These are phyloP conservation scores for Eumacrocentrus americanus DNA, from an alignment of 2,888 invertebrate species.

Conservation along the genomic window DNA sequence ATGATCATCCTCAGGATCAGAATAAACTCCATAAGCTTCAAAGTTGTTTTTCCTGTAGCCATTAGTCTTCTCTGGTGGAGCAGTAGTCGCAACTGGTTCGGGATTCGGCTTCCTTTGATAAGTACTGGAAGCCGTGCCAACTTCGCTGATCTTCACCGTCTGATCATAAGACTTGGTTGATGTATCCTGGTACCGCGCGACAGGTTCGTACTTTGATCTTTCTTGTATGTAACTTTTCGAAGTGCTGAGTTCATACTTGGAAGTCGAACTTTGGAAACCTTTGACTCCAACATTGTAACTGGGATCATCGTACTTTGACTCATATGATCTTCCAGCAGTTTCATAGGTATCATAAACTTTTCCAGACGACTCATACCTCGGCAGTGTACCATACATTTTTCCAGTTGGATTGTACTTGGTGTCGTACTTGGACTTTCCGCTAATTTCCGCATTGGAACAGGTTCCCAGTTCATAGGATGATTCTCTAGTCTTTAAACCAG, in stretches of 20 bases:
- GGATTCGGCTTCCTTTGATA: slow-evolving; percentile 47
- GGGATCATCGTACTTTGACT: slow-evolving; percentile 40
- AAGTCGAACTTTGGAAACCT: slow-evolving; percentile 38
- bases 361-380: slow-evolving; percentile 49
- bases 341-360: slow-evolving; percentile 46
- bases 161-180: slow-evolving; percentile 55
- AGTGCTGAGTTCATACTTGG: slow-evolving; percentile 56
- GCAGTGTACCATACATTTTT: slow-evolving; percentile 57
- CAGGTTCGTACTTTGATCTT: slow-evolving; percentile 51
- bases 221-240: slow-evolving; percentile 56
- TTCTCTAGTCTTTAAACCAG: slow-evolving; percentile 57
- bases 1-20: slow-evolving; percentile 59
- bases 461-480: slow-evolving; percentile 54
- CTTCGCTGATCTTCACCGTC: slow-evolving; percentile 56
- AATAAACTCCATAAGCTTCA: slow-evolving; percentile 59
- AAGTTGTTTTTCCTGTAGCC: slow-evolving; percentile 59
- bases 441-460: slow-evolving; percentile 42
- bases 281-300: slow-evolving; percentile 43
- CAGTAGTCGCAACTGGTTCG: slow-evolving; percentile 23
- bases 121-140: slow-evolving; percentile 42
- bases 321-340: slow-evolving; percentile 32
- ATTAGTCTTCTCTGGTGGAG: slow-evolving; percentile 55
- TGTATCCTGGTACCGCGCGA: slow-evolving; percentile 48
- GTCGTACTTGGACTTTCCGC: slow-evolving; percentile 42
- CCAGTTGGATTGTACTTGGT: slow-evolving; percentile 51